phyloP scores from a whole-genome alignment of 2,113 vertebrate genomes.

The Pelecanus crispus region DNA sequence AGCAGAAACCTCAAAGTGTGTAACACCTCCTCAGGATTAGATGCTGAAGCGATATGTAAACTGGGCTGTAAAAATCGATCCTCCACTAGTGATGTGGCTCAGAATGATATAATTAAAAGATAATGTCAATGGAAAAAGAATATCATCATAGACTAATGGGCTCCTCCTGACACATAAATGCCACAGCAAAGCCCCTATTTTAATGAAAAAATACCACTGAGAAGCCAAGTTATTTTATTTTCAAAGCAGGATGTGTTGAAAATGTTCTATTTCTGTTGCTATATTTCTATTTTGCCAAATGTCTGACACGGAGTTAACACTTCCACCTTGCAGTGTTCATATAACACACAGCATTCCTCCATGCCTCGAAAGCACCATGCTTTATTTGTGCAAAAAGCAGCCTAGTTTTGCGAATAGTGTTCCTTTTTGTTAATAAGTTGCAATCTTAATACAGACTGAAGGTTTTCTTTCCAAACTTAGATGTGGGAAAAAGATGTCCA shows the following conservation, averaged over 20 bases:
- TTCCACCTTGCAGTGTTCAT: neutral
- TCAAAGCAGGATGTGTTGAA: constrained; percentile 23
- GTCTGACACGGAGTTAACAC: constrained; percentile 1
- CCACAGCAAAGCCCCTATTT: neutral
- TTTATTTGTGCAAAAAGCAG: neutral
- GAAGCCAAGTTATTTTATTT: constrained; percentile 38
- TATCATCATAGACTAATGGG: constrained; percentile 3
- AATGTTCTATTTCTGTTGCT: constrained; percentile 2
- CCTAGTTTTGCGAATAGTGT: neutral
- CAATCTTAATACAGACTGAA: neutral
- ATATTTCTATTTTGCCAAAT: constrained; percentile 19
- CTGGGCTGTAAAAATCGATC: constrained; percentile 49
- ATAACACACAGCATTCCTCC: neutral
- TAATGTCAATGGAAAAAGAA: constrained; percentile 35
- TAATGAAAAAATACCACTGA: constrained; percentile 49
- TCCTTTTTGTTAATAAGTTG: neutral
- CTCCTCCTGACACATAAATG: constrained; percentile 48
- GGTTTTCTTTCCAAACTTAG: neutral
- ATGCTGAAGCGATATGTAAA: constrained; percentile 31
- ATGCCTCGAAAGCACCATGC: neutral
- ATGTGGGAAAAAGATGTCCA: neutral
- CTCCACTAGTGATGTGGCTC: constrained; percentile 4
- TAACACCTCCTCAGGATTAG: constrained; percentile 63
- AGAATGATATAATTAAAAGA: constrained; percentile 51
- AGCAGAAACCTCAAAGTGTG: constrained; percentile 64